A percentile compares a stretch with the other conserved stretches of the same genome.
Conservation (phyloP, 2,113 vertebrate species). For the Psettodes erumei region DNA sequence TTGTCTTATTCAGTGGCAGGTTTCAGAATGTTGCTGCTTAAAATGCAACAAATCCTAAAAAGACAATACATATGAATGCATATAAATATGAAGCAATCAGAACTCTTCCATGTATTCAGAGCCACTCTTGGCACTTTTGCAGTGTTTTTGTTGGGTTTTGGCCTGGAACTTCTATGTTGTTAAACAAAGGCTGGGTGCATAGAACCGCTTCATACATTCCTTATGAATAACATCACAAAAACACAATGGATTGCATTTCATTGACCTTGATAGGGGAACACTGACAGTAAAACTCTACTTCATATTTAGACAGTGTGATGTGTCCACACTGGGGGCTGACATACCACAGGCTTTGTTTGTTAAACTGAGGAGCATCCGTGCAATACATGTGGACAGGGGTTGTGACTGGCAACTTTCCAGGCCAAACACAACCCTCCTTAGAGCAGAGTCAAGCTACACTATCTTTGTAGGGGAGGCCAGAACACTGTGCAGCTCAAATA, state of each 20-base stretch:
- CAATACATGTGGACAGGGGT: background rate
- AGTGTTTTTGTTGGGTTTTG: no score
- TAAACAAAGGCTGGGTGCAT: no score
- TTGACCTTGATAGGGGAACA: background rate
- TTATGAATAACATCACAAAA: no score
- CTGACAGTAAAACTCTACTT: background rate
- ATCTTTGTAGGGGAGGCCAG: background rate
- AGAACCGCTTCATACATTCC: no score
- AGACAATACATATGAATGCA: no score
- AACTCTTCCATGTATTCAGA: no score
- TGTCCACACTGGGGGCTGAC: background rate
- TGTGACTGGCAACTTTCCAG: background rate
- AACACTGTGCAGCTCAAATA: background rate
- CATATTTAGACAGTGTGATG: slow-evolving; percentile 1
- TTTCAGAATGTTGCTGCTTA: no score
- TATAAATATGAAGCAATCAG: no score
- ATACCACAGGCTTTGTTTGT: background rate
- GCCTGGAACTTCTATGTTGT: no score
- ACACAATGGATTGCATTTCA: background rate
- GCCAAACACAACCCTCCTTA: background rate
- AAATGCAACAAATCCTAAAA: no score
- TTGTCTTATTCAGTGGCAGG: no score
- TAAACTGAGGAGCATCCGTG: background rate
- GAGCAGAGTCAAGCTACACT: background rate
- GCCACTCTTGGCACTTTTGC: no score